phyloP scores from a whole-genome alignment of 2,888 invertebrate genomes.

The Petrophora chlorosata region DNA sequence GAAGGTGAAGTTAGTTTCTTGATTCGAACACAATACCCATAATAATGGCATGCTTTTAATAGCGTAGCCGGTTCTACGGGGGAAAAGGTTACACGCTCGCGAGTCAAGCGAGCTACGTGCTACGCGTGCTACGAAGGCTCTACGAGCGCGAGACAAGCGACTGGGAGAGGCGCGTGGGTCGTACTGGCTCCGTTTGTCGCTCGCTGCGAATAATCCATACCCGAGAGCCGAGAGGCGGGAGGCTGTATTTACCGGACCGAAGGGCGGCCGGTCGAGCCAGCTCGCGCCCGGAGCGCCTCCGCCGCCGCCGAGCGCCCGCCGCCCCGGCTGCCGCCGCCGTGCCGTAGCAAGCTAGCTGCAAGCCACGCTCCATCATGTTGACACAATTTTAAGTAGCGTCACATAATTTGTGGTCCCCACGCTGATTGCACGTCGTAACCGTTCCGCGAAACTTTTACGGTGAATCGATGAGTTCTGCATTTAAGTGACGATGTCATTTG shows the following conservation, averaged over 20 bases:
- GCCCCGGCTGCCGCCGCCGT: conserved; percentile 50
- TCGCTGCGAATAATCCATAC: conserved; percentile 80
- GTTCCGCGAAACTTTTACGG: conserved; percentile 37
- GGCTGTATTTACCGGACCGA: conserved; percentile 80
- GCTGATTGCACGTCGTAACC: conserved; percentile 54
- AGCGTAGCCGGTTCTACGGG: conserved; percentile 51
- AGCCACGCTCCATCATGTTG: conserved; percentile 66
- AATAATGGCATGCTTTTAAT: conserved; percentile 68
- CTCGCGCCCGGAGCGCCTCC: conserved; percentile 60
- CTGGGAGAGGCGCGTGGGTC: conserved; percentile 71
- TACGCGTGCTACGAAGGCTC: conserved; percentile 50
- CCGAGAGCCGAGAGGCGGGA: conserved; percentile 61
- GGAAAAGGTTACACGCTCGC: conserved; percentile 49
- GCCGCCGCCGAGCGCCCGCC: conserved; percentile 52
- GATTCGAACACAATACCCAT: conserved; percentile 61
- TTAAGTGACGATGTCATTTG: conserved; percentile 34
- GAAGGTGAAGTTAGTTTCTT: conserved; percentile 64
- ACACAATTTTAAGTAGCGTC: conserved; percentile 78
- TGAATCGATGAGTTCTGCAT: conserved; percentile 37
- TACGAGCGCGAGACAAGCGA: conserved; percentile 53
- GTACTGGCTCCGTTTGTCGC: conserved; percentile 70
- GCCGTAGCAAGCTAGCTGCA: conserved; percentile 47
- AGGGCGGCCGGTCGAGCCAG: conserved; percentile 73
- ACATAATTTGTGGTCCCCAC: conserved; percentile 60
- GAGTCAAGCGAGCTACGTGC: conserved; percentile 49